Base-by-base conservation (phyloP, 2,888 invertebrate genomes). In the Lochmaea crataegi region DNA sequence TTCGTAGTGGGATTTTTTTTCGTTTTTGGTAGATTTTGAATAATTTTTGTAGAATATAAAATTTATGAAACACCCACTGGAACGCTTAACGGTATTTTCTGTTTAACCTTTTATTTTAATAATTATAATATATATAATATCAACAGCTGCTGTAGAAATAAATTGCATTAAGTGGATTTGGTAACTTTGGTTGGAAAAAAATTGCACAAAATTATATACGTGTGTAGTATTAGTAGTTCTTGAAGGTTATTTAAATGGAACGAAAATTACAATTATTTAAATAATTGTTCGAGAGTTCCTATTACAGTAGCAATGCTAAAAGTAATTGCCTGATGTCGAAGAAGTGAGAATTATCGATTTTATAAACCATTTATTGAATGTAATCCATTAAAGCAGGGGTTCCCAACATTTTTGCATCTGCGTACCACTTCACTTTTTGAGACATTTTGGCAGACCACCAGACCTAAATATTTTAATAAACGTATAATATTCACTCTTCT, bases 161-260 rank as follows among this genome's bases (percentile, higher is more conserved):
- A 51, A 51, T 51, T 51, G 16, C 14, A n/a, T n/a, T 51, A 14
- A 12, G 7, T 51, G 7, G n/a, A 51, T 45, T 51, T 14, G 51
- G 51, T 51, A 51, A 51, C 14, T 51, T 51, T 51, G 51, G 51
- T 51, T 7, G 32, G 32, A 38, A 51, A 51, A 51, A n/a, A 7
- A 51, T n/a, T n/a, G 14, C n/a, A 14, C n/a, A 51, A 51, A 51
- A 51, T 51, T 51, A 51, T n/a, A 51, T 51, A 51, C 6, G 7
- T 7, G n/a, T n/a, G 2, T 7, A 51, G 2, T 51, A 7, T 7
- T n/a, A 51, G 0, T 14, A 14, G 14, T 51, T 51, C n/a, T 14
- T n/a, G 51, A 51, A 51, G 51, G 51, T 51, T 51, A n/a, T 51
- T 51, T 51, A n/a, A 12, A 45, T 51, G n/a, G 51, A 51, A n/a